These are phyloP conservation scores for Heterocephalus glaber DNA, from an alignment of 2,113 vertebrate species.

Conservation along the genomic window DNA sequence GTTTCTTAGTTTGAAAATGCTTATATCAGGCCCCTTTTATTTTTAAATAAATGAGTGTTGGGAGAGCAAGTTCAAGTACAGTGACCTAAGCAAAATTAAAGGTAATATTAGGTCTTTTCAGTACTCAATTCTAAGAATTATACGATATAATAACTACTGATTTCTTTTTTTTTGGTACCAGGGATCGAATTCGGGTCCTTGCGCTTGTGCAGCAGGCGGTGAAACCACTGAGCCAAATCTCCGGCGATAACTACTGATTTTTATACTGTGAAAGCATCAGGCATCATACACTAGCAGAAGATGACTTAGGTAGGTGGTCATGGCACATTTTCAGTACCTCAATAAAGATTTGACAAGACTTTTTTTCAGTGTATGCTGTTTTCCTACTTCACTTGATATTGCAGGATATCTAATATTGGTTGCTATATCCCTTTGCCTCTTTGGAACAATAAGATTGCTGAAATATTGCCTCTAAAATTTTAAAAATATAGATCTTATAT, in stretches of 20 bases:
- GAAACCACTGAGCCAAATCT: no score
- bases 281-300: background rate
- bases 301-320: background rate
- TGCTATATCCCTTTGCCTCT: background rate
- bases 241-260: background rate
- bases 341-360: background rate
- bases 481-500: background rate
- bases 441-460: background rate
- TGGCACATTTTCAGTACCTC: background rate
- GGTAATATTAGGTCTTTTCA: background rate
- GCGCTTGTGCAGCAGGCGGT: no score
- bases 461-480: background rate
- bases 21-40: background rate
- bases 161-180: no score
- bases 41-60: background rate
- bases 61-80: background rate
- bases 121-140: background rate
- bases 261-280: background rate
- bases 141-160: background rate
- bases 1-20: background rate
- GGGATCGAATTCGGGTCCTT: no score
- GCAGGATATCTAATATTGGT: background rate
- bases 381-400: background rate
- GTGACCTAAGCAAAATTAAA: background rate
- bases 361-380: background rate